Evolutionary conservation across 2,888 invertebrate genomes (phyloP).

Genomic region (Panzeria rudis): DNA sequence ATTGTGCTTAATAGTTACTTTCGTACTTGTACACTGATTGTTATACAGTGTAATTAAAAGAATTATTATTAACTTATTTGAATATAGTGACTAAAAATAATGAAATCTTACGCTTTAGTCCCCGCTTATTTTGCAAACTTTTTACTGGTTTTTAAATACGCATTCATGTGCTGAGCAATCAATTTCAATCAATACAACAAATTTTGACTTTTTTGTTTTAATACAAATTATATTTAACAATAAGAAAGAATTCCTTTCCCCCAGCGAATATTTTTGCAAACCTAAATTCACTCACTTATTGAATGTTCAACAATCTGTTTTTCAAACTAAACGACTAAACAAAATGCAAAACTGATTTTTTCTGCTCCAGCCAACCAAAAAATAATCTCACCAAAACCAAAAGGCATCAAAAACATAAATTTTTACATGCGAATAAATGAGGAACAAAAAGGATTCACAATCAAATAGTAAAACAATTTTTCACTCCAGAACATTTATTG

Average conservation of each 20-base stretch:
- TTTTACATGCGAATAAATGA: conserved; percentile 52
- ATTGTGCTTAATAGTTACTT: too few relatives aligned
- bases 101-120: not conserved
- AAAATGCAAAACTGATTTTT: conserved; percentile 32
- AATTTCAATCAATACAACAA: not conserved
- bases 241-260: conserved; percentile 42
- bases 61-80: too few relatives aligned
- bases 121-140: not conserved
- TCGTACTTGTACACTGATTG: too few relatives aligned
- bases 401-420: conserved; percentile 38
- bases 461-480: conserved; percentile 74
- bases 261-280: conserved; percentile 35
- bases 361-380: conserved; percentile 49
- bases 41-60: too few relatives aligned
- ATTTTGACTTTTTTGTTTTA: conserved; percentile 16
- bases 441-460: conserved; percentile 63
- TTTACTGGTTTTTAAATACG: not conserved
- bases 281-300: conserved; percentile 22
- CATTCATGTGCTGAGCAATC: too few relatives aligned
- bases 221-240: conserved; percentile 19
- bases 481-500: conserved; percentile 74
- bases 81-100: not conserved
- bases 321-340: conserved; percentile 36
- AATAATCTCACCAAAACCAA: conserved; percentile 46
- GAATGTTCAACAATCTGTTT: conserved; percentile 66